Base-by-base conservation (phyloP, 2,113 vertebrate species). In the Tychaedon coryphoeus region DNA sequence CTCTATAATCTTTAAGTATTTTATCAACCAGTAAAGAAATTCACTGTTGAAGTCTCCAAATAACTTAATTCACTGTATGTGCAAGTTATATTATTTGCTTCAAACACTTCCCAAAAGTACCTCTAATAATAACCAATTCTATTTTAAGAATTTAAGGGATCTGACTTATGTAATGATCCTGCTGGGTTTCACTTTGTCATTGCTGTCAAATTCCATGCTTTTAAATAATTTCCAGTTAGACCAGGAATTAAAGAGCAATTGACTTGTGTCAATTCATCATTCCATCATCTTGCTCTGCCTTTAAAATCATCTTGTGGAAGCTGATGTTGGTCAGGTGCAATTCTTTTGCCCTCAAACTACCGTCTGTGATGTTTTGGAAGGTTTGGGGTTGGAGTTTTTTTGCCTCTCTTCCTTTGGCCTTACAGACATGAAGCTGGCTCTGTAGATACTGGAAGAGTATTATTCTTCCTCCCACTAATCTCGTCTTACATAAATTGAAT, bases 91-190 rank as follows among this genome's bases (percentile, higher is more conserved):
- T 94, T 94, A 54, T 91, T 94, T 93, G 43, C 20, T 40, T 72
- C 86, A 87, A 95, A 82, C 31, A n/a, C 24, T 60, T 87, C 67
- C 89, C 80, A 75, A 90, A 96, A 91, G 60, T 47, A 76, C 25
- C 26, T 62, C 26, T 76, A 76, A 88, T 62, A 72, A 17, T 65
- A 23, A 67, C 12, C 13, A 38, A 43, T 48, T 56, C 31, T 65
- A 36, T n/a, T 72, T 82, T 34, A 90, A 89, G 70, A 82, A 80
- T 56, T 78, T 67, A 43, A 64, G 28, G 29, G 47, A 66, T 77
- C 16, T 67, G 31, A 62, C 14, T 85, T 84, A 42, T 11, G 47
- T 36, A 61, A 85, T 33, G 48, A 86, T 54, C 14, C 23, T 90
- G 17, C 25, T 90, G 67, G n/a, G 12, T 70, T 93, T 92, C 62